Base-by-base conservation (phyloP, 2,113 vertebrate genomes). In the Chaetura pelagica region DNA sequence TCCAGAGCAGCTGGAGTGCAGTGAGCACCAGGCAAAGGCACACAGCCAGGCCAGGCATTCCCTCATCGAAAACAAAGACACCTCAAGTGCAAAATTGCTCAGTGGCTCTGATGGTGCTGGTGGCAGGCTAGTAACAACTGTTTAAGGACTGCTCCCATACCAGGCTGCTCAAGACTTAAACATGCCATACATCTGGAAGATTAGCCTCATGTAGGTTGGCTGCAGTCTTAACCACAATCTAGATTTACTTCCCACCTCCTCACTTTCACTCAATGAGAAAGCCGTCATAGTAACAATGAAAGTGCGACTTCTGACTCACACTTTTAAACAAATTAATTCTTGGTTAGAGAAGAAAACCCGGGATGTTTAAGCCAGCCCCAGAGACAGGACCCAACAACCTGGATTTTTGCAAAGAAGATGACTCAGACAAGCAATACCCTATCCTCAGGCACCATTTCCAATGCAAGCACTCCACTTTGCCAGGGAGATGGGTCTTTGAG, bases 291-390 rank as follows among this genome's bases (percentile, higher is more conserved):
- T n/a, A 86, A 73, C n/a, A 71, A 81, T 0, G 2, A 55, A n/a
- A 23, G 40, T 8, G 29, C 34, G 86, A 69, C 30, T 67, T 83
- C 83, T 74, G 81, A 81, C 42, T 93, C 4, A 3, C 23, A 48
- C 66, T 85, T 90, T 87, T 44, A 87, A 72, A 61, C 57, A 72
- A 85, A 85, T 72, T 81, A 49, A 84, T 51, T 91, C 87, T 68
- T 91, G 24, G 20, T 84, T 92, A 68, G 51, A 71, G 38, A 22
- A 15, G 8, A 17, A 14, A 84, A 79, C 18, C 13, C 34, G 46
- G 52, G 76, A 59, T 72, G 71, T 78, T 57, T 20, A 79, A 59
- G 7, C 18, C 59, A 61, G 51, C 22, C 73, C 42, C 15, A 67
- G 38, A 63, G 34, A 63, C 57, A 85, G 66, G 30, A 71, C 27